Evolutionary conservation across 1,140 invertebrate species (phyloP).

Genomic region (Lasioglossum albipes): DNA sequence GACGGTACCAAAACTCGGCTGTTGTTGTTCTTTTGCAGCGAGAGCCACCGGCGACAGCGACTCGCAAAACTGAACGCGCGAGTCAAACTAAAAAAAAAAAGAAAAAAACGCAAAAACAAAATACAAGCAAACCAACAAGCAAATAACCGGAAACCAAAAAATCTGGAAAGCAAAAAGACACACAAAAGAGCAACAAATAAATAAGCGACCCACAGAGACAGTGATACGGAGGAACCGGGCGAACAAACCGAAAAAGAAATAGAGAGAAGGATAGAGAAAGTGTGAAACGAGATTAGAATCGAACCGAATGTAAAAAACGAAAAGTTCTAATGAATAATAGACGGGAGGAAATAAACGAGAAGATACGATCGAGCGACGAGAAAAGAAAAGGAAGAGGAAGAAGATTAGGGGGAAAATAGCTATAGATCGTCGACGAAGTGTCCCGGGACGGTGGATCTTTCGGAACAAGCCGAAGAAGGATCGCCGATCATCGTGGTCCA

Average conservation of each 20-base stretch:
- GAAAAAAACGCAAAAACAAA: conserved; percentile 7
- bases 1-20: conserved; percentile 48
- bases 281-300: too few relatives aligned
- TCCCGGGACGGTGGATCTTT: neutral
- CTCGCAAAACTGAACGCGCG: conserved; percentile 69
- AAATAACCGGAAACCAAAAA: neutral
- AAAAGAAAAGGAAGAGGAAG: neutral
- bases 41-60: conserved; percentile 72
- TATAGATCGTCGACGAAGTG: neutral
- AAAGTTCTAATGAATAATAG: too few relatives aligned
- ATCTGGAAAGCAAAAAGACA: conserved; percentile 4
- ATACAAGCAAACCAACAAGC: neutral
- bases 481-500: neutral
- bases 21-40: conserved; percentile 75
- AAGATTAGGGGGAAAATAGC: neutral
- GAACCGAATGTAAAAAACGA: too few relatives aligned
- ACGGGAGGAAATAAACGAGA: neutral
- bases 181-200: conserved; percentile 11
- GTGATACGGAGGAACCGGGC: neutral
- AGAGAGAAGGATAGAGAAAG: too few relatives aligned
- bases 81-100: conserved; percentile 36
- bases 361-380: neutral
- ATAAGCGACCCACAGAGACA: neutral
- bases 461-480: neutral
- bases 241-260: neutral